Conservation (phyloP, 23 tunicate genomes). For the Ciona savignyi region DNA sequence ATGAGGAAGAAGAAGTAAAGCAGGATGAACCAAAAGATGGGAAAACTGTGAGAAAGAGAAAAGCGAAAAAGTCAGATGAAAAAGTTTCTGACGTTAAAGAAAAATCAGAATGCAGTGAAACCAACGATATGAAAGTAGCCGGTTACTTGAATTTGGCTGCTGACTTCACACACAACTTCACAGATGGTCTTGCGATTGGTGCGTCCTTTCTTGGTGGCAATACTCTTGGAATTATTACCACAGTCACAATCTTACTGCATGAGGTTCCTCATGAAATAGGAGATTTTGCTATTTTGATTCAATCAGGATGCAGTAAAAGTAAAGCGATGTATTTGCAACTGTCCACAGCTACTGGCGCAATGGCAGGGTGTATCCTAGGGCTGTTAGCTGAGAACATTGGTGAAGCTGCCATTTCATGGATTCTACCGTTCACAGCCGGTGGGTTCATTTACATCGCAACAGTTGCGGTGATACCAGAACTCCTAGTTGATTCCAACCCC, state of each 20-base stretch:
- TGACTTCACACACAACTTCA: conserved; percentile 93
- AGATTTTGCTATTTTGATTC: conserved; percentile 95
- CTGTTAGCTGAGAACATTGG: conserved; percentile 85
- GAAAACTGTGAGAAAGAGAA: conserved; percentile 3
- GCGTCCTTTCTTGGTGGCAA: conserved; percentile 93
- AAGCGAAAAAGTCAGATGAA: background rate
- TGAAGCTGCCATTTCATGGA: conserved; percentile 84
- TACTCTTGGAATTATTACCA: conserved; percentile 85
- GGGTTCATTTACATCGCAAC: conserved; percentile 98
- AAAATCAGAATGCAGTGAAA: conserved; percentile 16
- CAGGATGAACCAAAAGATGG: conserved; percentile 1
- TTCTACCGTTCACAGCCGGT: conserved; percentile 95
- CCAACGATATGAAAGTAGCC: conserved; percentile 64
- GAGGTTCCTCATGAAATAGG: conserved; percentile 99
- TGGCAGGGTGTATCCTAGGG: conserved; percentile 84
- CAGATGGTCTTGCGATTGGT: conserved; percentile 97
- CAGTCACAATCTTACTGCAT: conserved; percentile 84
- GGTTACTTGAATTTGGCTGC: conserved; percentile 95
- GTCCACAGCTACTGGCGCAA: conserved; percentile 92
- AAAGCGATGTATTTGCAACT: conserved; percentile 91
- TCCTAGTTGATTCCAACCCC: conserved; percentile 58
- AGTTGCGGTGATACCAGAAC: conserved; percentile 91
- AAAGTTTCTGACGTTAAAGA: background rate
- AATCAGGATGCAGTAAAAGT: conserved; percentile 82
- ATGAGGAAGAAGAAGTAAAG: conserved; percentile 21